These are phyloP conservation scores for Drosophila melanica DNA, from an alignment of 1,140 invertebrate species.

Conservation along the genomic window DNA sequence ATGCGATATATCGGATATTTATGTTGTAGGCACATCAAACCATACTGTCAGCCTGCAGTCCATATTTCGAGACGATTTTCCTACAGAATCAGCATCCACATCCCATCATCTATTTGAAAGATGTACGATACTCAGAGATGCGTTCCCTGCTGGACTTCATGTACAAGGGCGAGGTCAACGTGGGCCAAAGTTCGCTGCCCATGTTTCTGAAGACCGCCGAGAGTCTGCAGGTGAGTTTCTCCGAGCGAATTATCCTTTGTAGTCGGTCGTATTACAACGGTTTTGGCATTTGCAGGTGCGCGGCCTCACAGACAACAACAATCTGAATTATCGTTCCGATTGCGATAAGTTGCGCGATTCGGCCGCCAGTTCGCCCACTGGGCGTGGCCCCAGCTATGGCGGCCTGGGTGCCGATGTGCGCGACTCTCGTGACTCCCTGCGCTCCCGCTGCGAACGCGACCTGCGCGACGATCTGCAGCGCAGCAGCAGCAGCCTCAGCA, in stretches of 20 bases:
- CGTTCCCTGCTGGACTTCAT: slow-evolving; percentile 94
- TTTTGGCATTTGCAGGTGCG: slow-evolving; percentile 82
- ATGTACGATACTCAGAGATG: slow-evolving; percentile 94
- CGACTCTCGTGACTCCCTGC: slow-evolving; percentile 69
- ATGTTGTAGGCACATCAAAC: slow-evolving; percentile 91
- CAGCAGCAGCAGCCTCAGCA: slow-evolving; percentile 77
- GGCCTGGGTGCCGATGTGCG: slow-evolving; percentile 58
- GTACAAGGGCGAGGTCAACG: slow-evolving; percentile 96
- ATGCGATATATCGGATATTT: too few species aligned
- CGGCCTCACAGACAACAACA: slow-evolving; percentile 94
- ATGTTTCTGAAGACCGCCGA: slow-evolving; percentile 96
- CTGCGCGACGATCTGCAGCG: slow-evolving; percentile 75
- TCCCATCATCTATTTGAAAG: slow-evolving; percentile 95
- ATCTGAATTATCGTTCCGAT: slow-evolving; percentile 86
- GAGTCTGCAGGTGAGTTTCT: slow-evolving; percentile 90
- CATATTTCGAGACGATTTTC: slow-evolving; percentile 97
- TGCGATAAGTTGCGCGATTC: slow-evolving; percentile 81
- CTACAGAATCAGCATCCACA: slow-evolving; percentile 95
- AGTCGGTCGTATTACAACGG: background rate
- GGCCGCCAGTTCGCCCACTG: slow-evolving; percentile 75
- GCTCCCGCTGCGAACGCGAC: slow-evolving; percentile 75
- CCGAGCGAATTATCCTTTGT: background rate
- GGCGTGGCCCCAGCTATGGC: slow-evolving; percentile 67
- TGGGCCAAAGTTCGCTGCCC: slow-evolving; percentile 93
- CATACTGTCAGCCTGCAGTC: slow-evolving; percentile 96